Base-by-base conservation (phyloP, 37 sponge, comb jelly and placozoan genomes). In the Tethya wilhelma region DNA sequence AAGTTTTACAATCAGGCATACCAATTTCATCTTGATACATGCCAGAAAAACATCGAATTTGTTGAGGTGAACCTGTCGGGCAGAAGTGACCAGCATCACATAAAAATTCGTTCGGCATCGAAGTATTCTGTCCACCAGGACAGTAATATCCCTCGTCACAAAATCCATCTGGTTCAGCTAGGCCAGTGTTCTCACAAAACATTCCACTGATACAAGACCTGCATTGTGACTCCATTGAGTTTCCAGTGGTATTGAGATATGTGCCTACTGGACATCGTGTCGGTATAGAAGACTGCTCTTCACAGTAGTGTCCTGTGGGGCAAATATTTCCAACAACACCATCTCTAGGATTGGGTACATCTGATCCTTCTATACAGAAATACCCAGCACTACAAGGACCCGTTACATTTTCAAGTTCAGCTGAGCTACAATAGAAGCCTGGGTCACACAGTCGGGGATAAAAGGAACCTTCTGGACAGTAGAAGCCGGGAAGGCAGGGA, bases 391-490 rank as follows among this genome's bases (percentile, higher is more conserved):
- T 67, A n/a, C 69, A 67, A n/a, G 38, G 38, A 37, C 69, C 69
- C 9, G 38, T 17, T 14, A 38, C 41, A 37, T 38, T 14, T 37
- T 7, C 9, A 36, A 67, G 69, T n/a, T 39, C 69, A 36, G 41
- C 12, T 9, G 40, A 36, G 12, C 19, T 14, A n/a, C 69, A 67
- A n/a, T 38, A 67, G 40, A 37, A 67, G 23, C 69, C 41, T 37
- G 38, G 19, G 23, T 30, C 40, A 36, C 69, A 67, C 9, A 39
- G 17, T 38, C 19, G 11, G 4, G 38, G 69, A 14, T 37, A 30
- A 67, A 14, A 38, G 14, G 69, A 67, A n/a, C 69, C 69, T 11
- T 67, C 40, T 38, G 69, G 69, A 36, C 69, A 67, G 23, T 67
- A 67, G 12, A n/a, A 30, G 7, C 69, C 69, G 8, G 69, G 38